These are phyloP conservation scores for Tachina grossa DNA, from an alignment of 2,888 invertebrate species.

Conservation along the genomic window DNA sequence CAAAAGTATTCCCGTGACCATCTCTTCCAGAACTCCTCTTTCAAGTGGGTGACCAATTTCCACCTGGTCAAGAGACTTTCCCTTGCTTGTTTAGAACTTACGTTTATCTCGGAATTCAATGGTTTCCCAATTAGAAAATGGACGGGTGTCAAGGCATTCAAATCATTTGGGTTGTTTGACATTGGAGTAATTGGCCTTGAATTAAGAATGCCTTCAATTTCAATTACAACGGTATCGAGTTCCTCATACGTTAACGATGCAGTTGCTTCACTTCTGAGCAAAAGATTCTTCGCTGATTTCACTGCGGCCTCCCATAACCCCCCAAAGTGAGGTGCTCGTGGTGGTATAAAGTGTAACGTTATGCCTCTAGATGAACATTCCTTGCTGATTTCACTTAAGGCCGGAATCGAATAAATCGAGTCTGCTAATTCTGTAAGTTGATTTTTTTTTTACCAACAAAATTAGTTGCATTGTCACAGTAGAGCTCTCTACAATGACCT, in stretches of 20 bases:
- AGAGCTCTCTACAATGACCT: constrained; percentile 11
- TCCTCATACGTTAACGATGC: constrained; percentile 21
- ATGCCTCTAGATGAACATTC: constrained; percentile 11
- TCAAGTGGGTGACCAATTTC: constrained; percentile 4
- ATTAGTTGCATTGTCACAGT: constrained; percentile 1
- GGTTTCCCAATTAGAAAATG: constrained; percentile 29
- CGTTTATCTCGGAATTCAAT: not conserved
- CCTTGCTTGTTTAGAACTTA: not conserved
- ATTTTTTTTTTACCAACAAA: no score
- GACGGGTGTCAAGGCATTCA: constrained; percentile 39
- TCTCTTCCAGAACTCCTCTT: not conserved
- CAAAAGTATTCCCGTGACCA: constrained; percentile 4
- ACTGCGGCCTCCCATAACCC: no score
- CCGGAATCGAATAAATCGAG: no score
- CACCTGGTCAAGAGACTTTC: not conserved
- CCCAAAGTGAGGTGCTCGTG: no score
- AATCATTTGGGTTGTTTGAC: constrained; percentile 22
- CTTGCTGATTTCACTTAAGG: not conserved
- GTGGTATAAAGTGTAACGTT: not conserved
- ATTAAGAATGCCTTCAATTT: constrained; percentile 27
- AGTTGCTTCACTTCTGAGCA: not conserved
- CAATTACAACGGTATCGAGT: constrained; percentile 17
- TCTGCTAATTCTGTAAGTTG: no score
- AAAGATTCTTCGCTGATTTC: constrained; percentile 3
- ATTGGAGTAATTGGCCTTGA: constrained; percentile 18